A percentile compares a stretch with the other conserved stretches of the same genome.
Conservation (phyloP, 2,888 invertebrate genomes). For the Aproaerema taeniolella region DNA sequence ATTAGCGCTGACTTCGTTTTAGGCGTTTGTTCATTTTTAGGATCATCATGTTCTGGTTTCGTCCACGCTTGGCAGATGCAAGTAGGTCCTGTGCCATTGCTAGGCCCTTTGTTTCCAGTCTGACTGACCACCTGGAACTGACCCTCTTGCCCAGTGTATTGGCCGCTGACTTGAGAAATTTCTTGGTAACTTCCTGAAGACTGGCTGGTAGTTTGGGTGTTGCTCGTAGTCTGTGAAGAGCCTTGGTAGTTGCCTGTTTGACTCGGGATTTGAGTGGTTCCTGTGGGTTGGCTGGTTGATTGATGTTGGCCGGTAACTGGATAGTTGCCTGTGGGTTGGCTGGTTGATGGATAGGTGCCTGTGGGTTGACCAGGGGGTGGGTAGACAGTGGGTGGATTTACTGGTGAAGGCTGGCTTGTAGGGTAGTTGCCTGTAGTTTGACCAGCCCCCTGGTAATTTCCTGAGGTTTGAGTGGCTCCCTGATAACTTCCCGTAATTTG, state of each 20-base stretch:
- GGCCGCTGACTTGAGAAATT: constrained; percentile 10
- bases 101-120: constrained; percentile 28
- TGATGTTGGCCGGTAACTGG: constrained; percentile 14
- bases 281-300: not conserved
- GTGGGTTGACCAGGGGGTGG: constrained; percentile 2
- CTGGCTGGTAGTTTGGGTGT: constrained; percentile 11
- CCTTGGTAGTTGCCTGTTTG: constrained; percentile 7
- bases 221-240: not conserved
- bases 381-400: too few relatives aligned
- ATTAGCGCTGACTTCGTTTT: constrained; percentile 3
- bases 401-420: too few relatives aligned
- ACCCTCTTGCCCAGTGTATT: constrained; percentile 10
- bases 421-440: constrained; percentile 7
- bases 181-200: constrained; percentile 12
- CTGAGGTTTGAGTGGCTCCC: constrained; percentile 8
- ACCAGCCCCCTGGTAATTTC: constrained; percentile 6
- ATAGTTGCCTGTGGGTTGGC: constrained; percentile 2
- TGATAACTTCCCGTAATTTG: constrained; percentile 8
- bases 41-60: constrained; percentile 37
- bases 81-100: constrained; percentile 42
- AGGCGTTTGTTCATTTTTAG: constrained; percentile 20
- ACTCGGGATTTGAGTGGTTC: constrained; percentile 13
- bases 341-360: constrained; percentile 1
- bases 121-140: constrained; percentile 15
- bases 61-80: constrained; percentile 68